Conservation (phyloP, 2,113 vertebrate genomes). For the Nothobranchius kuhntae region DNA sequence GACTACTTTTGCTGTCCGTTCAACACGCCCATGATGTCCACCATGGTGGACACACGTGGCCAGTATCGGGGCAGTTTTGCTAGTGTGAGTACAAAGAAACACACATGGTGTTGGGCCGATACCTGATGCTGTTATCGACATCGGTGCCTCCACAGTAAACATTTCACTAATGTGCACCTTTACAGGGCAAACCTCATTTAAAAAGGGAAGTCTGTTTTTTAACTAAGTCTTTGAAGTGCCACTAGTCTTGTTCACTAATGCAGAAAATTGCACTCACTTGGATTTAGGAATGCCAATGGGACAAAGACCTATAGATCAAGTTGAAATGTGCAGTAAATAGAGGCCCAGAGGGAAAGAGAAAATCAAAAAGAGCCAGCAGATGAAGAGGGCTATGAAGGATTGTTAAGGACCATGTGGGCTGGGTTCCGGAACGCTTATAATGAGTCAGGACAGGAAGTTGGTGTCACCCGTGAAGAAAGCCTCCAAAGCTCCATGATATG, state of each 20-base stretch:
- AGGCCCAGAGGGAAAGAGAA: constrained; percentile 20
- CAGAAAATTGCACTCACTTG: constrained; percentile 48
- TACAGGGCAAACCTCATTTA: not conserved
- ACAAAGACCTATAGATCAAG: constrained; percentile 63
- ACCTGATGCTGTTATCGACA: too few relatives aligned
- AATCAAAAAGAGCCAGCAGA: constrained; percentile 64
- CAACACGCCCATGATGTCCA: too few relatives aligned
- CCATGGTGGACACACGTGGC: too few relatives aligned
- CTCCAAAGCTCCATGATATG: constrained; percentile 47
- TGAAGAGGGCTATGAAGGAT: constrained; percentile 46
- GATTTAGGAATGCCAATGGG: constrained; percentile 40
- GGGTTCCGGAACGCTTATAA: constrained; percentile 48
- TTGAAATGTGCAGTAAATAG: constrained; percentile 22
- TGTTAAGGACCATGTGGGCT: constrained; percentile 39
- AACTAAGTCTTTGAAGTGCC: constrained; percentile 30
- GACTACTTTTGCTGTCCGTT: too few relatives aligned
- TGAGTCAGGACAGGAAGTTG: constrained; percentile 73
- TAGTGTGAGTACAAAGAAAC: too few relatives aligned
- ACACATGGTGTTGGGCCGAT: too few relatives aligned
- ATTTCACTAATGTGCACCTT: not conserved
- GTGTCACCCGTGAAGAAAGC: constrained; percentile 47
- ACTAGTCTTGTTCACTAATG: constrained; percentile 51
- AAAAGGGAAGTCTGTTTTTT: not conserved
- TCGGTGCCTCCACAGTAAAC: too few relatives aligned
- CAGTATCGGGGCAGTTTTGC: too few relatives aligned